phyloP scores from a whole-genome alignment of 2,797 vertebrate genomes.

The Helicolenus hilgendorfi region DNA sequence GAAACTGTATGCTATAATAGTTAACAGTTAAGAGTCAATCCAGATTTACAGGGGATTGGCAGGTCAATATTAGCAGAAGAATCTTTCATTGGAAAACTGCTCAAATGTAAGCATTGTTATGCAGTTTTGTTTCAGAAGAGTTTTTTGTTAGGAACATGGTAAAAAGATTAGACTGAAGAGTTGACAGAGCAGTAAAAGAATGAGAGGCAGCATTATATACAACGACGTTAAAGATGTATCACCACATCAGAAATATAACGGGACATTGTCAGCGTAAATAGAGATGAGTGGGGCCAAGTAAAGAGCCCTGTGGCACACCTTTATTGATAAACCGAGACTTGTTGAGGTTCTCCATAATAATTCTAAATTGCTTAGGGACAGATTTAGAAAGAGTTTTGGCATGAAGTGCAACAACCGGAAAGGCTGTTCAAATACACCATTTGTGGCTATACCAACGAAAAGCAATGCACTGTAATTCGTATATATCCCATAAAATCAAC shows the following conservation, averaged over 20 bases:
- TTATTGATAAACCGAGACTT: neutral
- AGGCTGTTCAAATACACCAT: too few relatives aligned
- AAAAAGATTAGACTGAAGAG: neutral
- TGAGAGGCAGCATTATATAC: neutral
- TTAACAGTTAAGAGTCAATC: neutral
- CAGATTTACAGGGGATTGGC: neutral
- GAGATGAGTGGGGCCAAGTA: neutral
- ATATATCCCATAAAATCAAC: too few relatives aligned
- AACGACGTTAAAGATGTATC: neutral
- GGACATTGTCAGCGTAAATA: neutral
- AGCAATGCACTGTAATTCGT: too few relatives aligned
- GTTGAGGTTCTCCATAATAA: neutral
- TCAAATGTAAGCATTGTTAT: neutral
- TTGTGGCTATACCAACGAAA: too few relatives aligned
- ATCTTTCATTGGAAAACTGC: neutral
- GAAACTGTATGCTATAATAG: neutral
- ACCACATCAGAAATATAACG: neutral
- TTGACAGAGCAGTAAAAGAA: neutral
- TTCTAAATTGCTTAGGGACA: neutral
- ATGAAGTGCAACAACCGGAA: too few relatives aligned
- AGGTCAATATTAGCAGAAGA: neutral
- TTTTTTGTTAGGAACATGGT: neutral
- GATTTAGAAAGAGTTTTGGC: neutral
- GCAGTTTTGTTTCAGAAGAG: neutral
- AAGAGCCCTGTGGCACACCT: neutral